Percentiles rank a stretch among this genome's conserved stretches.
These are phyloP conservation scores for Brachyopa scutellaris DNA, from an alignment of 2,888 invertebrate species.

Conservation along the genomic window DNA sequence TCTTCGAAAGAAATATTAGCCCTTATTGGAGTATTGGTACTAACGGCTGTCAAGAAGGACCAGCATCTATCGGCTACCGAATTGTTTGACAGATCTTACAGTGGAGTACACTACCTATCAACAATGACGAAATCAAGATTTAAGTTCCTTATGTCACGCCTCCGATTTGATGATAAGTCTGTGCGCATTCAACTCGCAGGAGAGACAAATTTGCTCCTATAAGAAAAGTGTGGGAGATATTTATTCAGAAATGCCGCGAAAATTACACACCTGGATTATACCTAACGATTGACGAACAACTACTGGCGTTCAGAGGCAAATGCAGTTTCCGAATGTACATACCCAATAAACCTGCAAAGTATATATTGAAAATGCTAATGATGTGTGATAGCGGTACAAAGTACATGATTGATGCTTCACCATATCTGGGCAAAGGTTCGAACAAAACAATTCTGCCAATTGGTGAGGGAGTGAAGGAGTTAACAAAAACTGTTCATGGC, in stretches of 20 bases:
- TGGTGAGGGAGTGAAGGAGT: conserved; percentile 54
- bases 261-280: conserved; percentile 21
- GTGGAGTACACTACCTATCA: conserved; percentile 48
- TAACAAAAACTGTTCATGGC: conserved; percentile 58
- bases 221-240: conserved; percentile 27
- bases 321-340: conserved; percentile 46
- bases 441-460: conserved; percentile 42
- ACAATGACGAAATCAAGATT: conserved; percentile 48
- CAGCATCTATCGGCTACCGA: conserved; percentile 48
- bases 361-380: conserved; percentile 54
- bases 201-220: conserved; percentile 17
- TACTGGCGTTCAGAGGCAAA: conserved; percentile 48
- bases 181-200: background rate
- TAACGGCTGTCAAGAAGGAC: conserved; percentile 58
- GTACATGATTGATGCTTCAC: conserved; percentile 57
- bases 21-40: conserved; percentile 48
- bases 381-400: conserved; percentile 50
- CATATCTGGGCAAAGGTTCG: conserved; percentile 50
- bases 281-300: conserved; percentile 37
- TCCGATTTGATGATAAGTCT: conserved; percentile 18
- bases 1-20: conserved; percentile 37
- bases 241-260: conserved; percentile 31
- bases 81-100: conserved; percentile 52
- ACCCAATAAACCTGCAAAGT: conserved; percentile 43
- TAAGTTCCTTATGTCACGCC: conserved; percentile 27